Evolutionary conservation across 2,888 invertebrate genomes (phyloP), one percentile per base, ranked within the genome.

Genomic region (Ophion obscuratus): DNA sequence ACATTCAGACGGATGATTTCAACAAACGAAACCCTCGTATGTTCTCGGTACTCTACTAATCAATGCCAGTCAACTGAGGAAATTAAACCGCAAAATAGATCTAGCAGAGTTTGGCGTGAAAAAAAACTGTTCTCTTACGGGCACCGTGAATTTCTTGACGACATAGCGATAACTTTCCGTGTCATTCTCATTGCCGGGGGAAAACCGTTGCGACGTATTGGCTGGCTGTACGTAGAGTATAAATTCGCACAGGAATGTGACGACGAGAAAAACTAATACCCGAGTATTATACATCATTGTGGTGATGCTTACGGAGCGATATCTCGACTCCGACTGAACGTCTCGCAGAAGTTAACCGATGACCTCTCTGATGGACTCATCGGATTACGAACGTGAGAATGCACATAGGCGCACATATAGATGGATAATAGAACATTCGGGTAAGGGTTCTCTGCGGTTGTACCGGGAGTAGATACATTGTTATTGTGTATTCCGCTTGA

Each of bases 91-190:
- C 40, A 40, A 40, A 7, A 40, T 40, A 9, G 7, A 40, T 36
- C 24, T 24, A 24, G 24, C 2, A 24, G 24, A 31, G 31, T 31
- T 31, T 2, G 31, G 2, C 31, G 31, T 31, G 31, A 40, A 40
- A 40, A 40, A 40, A 7, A 40, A 40, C 40, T 73, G n/a, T 73
- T n/a, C 36, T 73, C 73, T 92, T 89, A 94, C 94, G 81, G 97
- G 97, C 71, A 97, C 96, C 27, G 95, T 94, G 81, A 96, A 95
- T 87, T 94, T 94, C 89, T 95, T 95, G 14, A 94, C 95, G 79
- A 94, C 91, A 89, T 94, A 95, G 81, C 86, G 89, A 87, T 94
- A 94, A 68, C 88, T 87, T 84, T 67, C 71, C 71, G 61, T 77
- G 9, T 20, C 14, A 20, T 68, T 24, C 73, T 44, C 40, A 61